Evolutionary conservation across 1,140 invertebrate species (phyloP), one percentile per base, ranked within the genome.

Genomic region (Tetramorium parvispinum): DNA sequence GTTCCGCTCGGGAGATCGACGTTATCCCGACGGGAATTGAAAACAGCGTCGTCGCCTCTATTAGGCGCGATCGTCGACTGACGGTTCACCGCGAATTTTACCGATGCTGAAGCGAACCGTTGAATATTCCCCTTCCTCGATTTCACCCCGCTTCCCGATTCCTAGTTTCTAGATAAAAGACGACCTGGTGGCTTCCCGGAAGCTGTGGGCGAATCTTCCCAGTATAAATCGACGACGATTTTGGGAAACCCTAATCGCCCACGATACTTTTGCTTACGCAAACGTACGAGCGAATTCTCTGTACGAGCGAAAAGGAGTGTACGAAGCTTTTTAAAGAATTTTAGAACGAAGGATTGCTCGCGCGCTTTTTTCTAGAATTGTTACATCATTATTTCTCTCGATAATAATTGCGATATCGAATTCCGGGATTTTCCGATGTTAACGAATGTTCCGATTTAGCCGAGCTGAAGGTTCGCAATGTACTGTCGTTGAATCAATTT

Each of bases 11-110:
- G 32, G 13, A 66, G 59, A 66, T 51, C 63, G 46, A 79, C 27
- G 77, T 79, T 79, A 51, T 79, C 21, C 46, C 24, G 46, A 32
- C 43, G n/a, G 46, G 32, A 79, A 79, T 68, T 53, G 77, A 68
- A 79, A 79, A 53, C 61, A 66, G 61, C 46, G 46, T 53, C 32
- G 61, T 68, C 77, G 61, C 61, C n/a, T 66, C 61, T 68, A 53
- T 79, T 40, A 68, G 63, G 61, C 27, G n/a, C 27, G n/a, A 13
- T 79, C 76, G n/a, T 79, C n/a, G 32, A 37, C n/a, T 40, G 13
- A 16, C n/a, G n/a, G 27, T 66, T 21, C 13, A n/a, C n/a, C 7
- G 27, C 21, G 24, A 59, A 46, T 77, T 77, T 59, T 61, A 77
- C 21, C 70, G 10, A 10, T 27, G 5, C 46, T 2, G 55, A 32